Evolutionary conservation across 2,888 invertebrate genomes (phyloP).

Genomic region (Sesia apiformis): DNA sequence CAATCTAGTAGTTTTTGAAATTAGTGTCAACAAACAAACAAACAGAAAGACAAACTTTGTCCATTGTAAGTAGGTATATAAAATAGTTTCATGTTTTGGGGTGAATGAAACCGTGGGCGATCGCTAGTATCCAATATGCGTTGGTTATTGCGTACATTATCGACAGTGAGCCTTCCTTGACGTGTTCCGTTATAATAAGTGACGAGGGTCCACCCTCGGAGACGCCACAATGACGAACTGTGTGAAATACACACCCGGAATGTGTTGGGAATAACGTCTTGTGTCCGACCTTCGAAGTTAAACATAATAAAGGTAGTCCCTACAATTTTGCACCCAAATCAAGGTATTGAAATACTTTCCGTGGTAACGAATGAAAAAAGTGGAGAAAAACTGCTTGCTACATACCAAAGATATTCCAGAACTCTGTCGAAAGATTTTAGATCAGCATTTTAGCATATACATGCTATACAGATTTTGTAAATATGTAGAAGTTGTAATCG

Average conservation of each 20-base stretch:
- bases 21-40: too few species aligned
- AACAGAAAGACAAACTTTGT: too few species aligned
- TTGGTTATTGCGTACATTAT: slow-evolving; percentile 11
- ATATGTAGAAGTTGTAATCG: too few species aligned
- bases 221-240: slow-evolving; percentile 19
- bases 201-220: slow-evolving; percentile 31
- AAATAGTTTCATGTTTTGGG: background rate
- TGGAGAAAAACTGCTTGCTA: too few species aligned
- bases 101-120: slow-evolving; percentile 3
- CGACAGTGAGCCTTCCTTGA: slow-evolving; percentile 12
- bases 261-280: slow-evolving; percentile 4
- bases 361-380: too few species aligned
- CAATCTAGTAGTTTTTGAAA: too few species aligned
- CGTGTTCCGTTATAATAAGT: slow-evolving; percentile 19
- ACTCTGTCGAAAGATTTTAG: too few species aligned
- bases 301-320: background rate
- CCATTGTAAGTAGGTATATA: too few species aligned
- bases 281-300: background rate
- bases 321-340: slow-evolving; percentile 10
- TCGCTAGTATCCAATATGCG: slow-evolving; percentile 3
- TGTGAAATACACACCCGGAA: slow-evolving; percentile 1
- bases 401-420: too few species aligned
- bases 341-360: background rate
- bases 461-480: too few species aligned
- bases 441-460: too few species aligned